Base-by-base conservation (phyloP, 2,113 vertebrate species). In the Tragulus kanchil region DNA sequence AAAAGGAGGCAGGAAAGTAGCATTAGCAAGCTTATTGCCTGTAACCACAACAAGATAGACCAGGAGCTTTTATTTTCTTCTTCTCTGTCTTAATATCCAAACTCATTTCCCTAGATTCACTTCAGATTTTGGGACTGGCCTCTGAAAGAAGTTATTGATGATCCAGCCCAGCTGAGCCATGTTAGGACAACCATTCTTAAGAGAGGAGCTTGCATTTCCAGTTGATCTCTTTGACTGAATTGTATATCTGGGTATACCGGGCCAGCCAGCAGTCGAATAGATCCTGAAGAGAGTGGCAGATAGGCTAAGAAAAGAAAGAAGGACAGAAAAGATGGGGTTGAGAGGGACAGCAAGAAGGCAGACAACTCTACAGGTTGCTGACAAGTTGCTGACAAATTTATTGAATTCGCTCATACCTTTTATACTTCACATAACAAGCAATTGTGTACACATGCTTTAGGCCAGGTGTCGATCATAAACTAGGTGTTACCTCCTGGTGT, bases 1-100 rank as follows among this genome's bases (percentile, higher is more conserved):
- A 97, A 97, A 84, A 50, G 1, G 13, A 98, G 94, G 81, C 85
- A 92, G 93, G 81, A 94, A 97, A 95, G 88, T 97, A 97, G 78
- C 91, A 56, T 96, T 97, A 94, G 42, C 42, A 73, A 45, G 45
- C 69, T 73, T 42, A 73, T 21, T 42, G 92, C 85, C 64, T 28
- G 81, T 93, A 98, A 83, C 94, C 64, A 23, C 50, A 92, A 75
- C 85, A 59, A 94, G 59, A 69, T 19, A 94, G 73, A 92, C 13
- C n/a, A 93, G 25, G 84, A 48, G 28, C 21, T 65, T 95, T 89
- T 73, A 12, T 31, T 95, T 98, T 92, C 81, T 93, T 56, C 52
- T 69, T 65, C 45, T 97, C 84, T 92, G 56, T 31, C 69, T 21
- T 90, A 31, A 17, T 31, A 94, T 90, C 83, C 97, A 50, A 78